A percentile compares a stretch with the other conserved stretches of the same genome.
Evolutionary conservation across 2,797 vertebrate genomes (phyloP).

Genomic region (Sarcoramphus papa): DNA sequence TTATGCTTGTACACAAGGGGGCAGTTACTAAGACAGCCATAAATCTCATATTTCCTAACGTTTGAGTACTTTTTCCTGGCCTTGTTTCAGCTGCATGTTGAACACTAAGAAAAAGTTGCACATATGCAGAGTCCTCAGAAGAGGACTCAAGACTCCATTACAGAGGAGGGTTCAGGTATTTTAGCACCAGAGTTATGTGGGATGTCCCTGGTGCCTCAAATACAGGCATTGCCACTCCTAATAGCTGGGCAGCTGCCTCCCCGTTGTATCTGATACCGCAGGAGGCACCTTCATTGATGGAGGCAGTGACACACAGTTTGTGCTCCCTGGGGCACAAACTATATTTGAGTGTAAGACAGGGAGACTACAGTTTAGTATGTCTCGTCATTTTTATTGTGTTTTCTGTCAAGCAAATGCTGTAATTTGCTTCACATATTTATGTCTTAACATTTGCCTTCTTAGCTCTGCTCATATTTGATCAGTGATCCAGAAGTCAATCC

Average conservation of each 20-base stretch:
- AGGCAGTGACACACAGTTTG: neutral
- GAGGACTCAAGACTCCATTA: neutral
- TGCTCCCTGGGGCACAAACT: neutral
- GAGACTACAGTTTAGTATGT: neutral
- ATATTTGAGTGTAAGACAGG: neutral
- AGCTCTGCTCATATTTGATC: neutral
- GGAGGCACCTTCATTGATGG: neutral
- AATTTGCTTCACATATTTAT: neutral
- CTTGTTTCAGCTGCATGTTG: neutral
- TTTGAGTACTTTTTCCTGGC: neutral
- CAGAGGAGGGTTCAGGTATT: neutral
- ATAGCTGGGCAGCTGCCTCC: neutral
- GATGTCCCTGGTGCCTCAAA: neutral
- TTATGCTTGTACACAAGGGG: conserved; percentile 26
- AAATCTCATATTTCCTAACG: neutral
- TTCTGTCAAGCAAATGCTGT: neutral
- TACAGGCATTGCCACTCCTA: neutral
- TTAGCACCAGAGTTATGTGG: neutral
- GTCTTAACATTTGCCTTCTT: neutral
- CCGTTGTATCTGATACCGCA: neutral
- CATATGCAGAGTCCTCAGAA: neutral
- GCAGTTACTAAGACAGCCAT: neutral
- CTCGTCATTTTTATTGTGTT: neutral
- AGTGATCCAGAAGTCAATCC: conserved; percentile 9
- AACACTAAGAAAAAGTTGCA: neutral